A percentile compares a stretch with the other conserved stretches of the same genome.
phyloP scores from a whole-genome alignment of 2,113 vertebrate genomes.

The Chloroceryle aenea region DNA sequence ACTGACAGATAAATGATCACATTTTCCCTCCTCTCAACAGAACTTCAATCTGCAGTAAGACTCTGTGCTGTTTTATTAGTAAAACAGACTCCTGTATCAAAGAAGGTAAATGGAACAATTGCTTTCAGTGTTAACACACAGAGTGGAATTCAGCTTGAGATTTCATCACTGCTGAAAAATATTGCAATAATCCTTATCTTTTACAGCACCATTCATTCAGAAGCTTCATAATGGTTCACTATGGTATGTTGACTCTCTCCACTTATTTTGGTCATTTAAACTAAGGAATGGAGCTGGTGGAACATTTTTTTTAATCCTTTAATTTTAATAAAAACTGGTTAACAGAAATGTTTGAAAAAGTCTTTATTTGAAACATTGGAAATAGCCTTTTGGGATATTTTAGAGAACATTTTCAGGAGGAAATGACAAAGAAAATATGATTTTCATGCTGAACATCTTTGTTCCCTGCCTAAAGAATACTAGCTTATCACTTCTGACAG shows the following conservation, averaged over 20 bases:
- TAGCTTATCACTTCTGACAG: background rate
- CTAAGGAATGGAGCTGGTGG: background rate
- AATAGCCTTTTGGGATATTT: background rate
- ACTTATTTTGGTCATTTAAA: background rate
- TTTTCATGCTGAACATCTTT: background rate
- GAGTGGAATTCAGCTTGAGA: background rate
- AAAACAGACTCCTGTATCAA: background rate
- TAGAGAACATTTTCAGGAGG: background rate
- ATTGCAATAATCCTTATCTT: background rate
- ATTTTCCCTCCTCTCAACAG: background rate
- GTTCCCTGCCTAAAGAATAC: background rate
- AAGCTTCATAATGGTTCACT: background rate
- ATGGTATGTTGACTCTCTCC: background rate
- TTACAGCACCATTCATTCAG: background rate
- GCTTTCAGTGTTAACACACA: background rate
- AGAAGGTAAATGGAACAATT: background rate
- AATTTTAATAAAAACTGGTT: background rate
- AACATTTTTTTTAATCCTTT: background rate
- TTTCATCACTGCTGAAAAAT: background rate
- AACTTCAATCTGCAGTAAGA: background rate
- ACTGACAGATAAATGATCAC: rapidly evolving
- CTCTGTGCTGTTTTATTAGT: background rate
- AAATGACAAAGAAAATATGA: background rate
- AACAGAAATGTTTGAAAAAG: background rate
- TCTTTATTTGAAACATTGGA: background rate